Evolutionary conservation across 2,113 vertebrate genomes (phyloP), one percentile per base, ranked within the genome.

Genomic region (Solenodon paradoxus): DNA sequence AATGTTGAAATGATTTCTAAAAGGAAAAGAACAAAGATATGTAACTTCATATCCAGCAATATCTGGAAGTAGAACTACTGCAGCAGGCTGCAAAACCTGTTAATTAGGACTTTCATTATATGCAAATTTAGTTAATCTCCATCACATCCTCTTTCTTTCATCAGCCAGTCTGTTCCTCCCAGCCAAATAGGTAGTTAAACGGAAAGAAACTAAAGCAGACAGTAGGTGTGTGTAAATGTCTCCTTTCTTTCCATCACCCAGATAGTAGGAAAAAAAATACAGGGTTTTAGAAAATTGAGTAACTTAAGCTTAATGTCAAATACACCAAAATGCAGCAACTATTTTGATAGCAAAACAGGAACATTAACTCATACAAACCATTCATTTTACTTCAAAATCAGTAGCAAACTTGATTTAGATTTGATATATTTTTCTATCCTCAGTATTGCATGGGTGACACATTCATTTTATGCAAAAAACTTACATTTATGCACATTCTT

Each of bases 331-430:
- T 47, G 51, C 16, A 66, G 42, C 28, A 38, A 68, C 19, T 26
- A 80, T 57, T 90, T 92, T 94, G 45, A 57, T 92, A 35, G 59
- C 83, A 83, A 95, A 82, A 87, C 9, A 94, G 59, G 45, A 78
- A 45, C 59, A 72, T 87, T 92, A 83, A 40, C 8, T 94, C 24
- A 77, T 63, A 51, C 16, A 90, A 24, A 45, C 6, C 26, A 80
- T 59, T 59, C 35, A 77, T 59, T 93, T 93, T 49, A 85, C 47
- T 77, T 77, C 7, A 94, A 51, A 85, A 72, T 71, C 57, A 68
- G 42, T 5, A 66, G 49, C 74, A 71, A 78, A 69, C 42, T 72
- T 38, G 38, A 53, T 68, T 78, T 92, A 32, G 13, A 77, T 45
- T 61, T 88, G 19, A 15, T 66, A 66, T 42, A 10, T 45, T 57